Evolutionary conservation across 2,888 invertebrate genomes (phyloP), one percentile per base, ranked within the genome.

Genomic region (Lithosia quadra): DNA sequence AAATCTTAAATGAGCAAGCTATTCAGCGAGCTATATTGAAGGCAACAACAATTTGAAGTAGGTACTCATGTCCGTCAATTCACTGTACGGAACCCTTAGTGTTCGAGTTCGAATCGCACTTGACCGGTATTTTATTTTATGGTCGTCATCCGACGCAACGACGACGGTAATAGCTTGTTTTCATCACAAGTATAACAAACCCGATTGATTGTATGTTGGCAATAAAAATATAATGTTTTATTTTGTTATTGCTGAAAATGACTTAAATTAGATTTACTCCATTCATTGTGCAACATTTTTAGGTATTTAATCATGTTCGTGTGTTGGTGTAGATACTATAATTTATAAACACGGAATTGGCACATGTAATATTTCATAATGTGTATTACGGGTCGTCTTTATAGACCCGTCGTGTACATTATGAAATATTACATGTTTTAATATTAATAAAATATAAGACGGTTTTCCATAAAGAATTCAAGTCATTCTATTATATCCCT

Each of bases 351-450:
- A 33, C 33, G 33, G n/a, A n/a, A 18, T 58, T 58, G 58, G 58
- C 58, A 58, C 58, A 58, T 33, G 28, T 58, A n/a, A 18, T 8
- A 58, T 18, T 7, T 58, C n/a, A 28, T 58, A 58, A n/a, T 56
- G 22, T 18, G 49, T 49, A n/a, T n/a, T 8, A 49, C n/a, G 43
- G 18, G 18, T 49, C n/a, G n/a, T 39, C 39, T 39, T 15, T 43
- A 49, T n/a, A 28, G 56, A 56, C n/a, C n/a, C n/a, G n/a, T n/a
- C n/a, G n/a, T n/a, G n/a, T n/a, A n/a, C n/a, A n/a, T n/a, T n/a
- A n/a, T n/a, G n/a, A n/a, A n/a, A n/a, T n/a, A n/a, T n/a, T 49
- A 49, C n/a, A 49, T 8, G 9, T n/a, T n/a, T n/a, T n/a, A n/a
- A n/a, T n/a, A n/a, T n/a, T n/a, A n/a, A n/a, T n/a, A n/a, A n/a